Evolutionary conservation across 2,113 vertebrate species (phyloP).

Genomic region (Mystacornis crossleyi): DNA sequence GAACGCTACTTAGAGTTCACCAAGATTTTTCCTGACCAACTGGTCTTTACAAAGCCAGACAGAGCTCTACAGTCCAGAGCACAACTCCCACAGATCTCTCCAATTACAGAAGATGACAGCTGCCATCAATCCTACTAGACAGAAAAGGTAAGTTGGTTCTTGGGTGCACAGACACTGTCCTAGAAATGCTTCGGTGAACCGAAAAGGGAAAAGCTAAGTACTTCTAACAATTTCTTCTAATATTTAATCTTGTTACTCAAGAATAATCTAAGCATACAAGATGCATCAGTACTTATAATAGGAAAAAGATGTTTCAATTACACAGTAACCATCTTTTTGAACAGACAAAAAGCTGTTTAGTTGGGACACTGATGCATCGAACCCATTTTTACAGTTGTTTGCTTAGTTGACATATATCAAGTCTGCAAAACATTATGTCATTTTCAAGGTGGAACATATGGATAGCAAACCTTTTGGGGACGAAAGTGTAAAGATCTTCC

Average conservation of each 20-base stretch:
- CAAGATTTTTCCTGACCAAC: neutral
- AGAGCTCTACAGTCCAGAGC: neutral
- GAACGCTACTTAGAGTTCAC: neutral
- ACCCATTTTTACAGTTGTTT: neutral
- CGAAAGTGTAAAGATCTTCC: slow-evolving; percentile 58
- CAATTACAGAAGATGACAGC: neutral
- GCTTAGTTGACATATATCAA: slow-evolving; percentile 5
- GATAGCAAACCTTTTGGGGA: slow-evolving; percentile 64
- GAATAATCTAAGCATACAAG: neutral
- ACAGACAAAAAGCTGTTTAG: neutral
- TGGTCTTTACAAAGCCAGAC: neutral
- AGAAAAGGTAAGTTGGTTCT: neutral
- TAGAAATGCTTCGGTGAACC: neutral
- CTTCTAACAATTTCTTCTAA: neutral
- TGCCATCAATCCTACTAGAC: neutral
- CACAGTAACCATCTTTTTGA: neutral
- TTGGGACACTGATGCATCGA: neutral
- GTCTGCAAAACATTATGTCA: slow-evolving; percentile 43
- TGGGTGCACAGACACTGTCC: neutral
- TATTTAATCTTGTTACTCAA: neutral
- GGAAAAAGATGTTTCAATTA: neutral
- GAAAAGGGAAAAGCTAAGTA: neutral
- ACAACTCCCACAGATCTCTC: neutral
- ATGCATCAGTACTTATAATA: neutral
- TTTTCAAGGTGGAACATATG: slow-evolving; percentile 44